Conservation (phyloP, 2,797 vertebrate genomes). For the Picus viridis region DNA sequence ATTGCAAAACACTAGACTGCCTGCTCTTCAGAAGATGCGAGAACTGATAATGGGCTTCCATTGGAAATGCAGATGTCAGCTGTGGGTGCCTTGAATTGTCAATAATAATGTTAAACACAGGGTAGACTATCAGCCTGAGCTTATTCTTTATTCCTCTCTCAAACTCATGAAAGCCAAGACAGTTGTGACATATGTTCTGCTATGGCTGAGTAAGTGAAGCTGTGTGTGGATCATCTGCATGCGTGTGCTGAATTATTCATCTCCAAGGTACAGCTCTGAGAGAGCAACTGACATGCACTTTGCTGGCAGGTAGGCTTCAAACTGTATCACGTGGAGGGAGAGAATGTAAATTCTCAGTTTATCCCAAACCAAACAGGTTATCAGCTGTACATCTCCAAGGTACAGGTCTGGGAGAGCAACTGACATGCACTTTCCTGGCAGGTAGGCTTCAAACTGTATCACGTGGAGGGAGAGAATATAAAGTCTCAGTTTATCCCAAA, state of each 20-base stretch:
- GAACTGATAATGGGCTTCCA: conserved; percentile 53
- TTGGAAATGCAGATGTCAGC: conserved; percentile 72
- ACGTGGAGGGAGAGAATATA: too few species aligned
- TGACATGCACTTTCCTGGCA: too few species aligned
- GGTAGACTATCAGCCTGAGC: conserved; percentile 56
- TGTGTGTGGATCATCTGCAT: not conserved
- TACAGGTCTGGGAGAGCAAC: too few species aligned
- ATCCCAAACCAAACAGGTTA: not conserved
- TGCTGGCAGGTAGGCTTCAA: not conserved
- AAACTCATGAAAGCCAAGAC: conserved; percentile 62
- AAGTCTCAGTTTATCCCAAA: too few species aligned
- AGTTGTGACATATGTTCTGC: conserved; percentile 54
- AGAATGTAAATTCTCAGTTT: not conserved
- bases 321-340: not conserved
- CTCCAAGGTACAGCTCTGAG: not conserved
- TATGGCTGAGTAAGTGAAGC: conserved; percentile 54
- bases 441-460: too few species aligned
- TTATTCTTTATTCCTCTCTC: conserved; percentile 41
- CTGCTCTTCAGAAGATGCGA: not conserved
- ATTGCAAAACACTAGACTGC: not conserved
- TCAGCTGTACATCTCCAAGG: not conserved
- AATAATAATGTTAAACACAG: conserved; percentile 54
- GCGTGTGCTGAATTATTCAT: conserved; percentile 47
- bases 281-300: not conserved
- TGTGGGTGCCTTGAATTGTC: conserved; percentile 62